Evolutionary conservation across 2,113 vertebrate genomes (phyloP).

Genomic region (Larimichthys polyactis): DNA sequence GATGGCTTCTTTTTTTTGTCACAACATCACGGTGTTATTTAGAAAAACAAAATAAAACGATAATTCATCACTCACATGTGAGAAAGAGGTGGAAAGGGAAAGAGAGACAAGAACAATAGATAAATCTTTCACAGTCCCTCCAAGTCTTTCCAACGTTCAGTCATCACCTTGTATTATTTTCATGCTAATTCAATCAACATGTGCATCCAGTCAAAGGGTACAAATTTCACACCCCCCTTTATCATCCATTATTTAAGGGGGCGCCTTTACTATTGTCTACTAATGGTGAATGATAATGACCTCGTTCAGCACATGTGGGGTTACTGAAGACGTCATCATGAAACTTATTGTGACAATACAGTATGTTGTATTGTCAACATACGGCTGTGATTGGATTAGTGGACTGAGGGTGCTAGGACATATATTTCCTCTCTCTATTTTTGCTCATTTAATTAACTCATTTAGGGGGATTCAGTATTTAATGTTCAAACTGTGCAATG

Average conservation of each 20-base stretch:
- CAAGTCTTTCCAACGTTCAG: neutral
- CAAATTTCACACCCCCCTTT: constrained; percentile 29
- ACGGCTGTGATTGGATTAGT: constrained; percentile 15
- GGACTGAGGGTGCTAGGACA: constrained; percentile 8
- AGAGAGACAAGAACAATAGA: neutral
- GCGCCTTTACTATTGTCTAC: neutral
- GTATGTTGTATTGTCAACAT: neutral
- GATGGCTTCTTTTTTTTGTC: neutral
- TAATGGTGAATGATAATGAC: constrained; percentile 17
- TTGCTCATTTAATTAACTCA: neutral
- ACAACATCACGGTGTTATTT: neutral
- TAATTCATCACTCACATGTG: neutral
- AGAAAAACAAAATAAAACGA: neutral
- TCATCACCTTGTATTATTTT: constrained; percentile 14
- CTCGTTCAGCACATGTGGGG: constrained; percentile 13
- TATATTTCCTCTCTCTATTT: neutral
- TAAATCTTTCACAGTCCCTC: too few relatives aligned
- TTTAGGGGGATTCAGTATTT: neutral
- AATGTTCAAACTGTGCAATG: neutral
- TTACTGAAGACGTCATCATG: constrained; percentile 16
- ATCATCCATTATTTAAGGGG: constrained; percentile 14
- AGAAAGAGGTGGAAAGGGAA: neutral
- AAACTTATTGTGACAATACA: neutral
- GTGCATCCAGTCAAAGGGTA: neutral
- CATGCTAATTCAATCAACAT: constrained; percentile 53